A percentile compares a stretch with the other conserved stretches of the same genome.
phyloP scores from a whole-genome alignment of 2,113 vertebrate genomes.

The Atherinomorus stipes region DNA sequence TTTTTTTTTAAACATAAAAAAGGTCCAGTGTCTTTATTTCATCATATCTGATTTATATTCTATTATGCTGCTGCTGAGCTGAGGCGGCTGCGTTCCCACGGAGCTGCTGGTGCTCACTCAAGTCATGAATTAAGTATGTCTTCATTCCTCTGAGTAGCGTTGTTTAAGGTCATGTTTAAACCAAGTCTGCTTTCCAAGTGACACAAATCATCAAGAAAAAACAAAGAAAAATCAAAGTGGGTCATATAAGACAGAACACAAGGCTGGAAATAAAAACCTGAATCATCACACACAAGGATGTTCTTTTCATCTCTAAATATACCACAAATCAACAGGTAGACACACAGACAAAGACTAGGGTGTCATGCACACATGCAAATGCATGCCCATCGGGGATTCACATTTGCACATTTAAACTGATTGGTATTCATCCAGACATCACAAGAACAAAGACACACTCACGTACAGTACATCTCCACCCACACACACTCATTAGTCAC shows the following conservation, averaged over 20 bases:
- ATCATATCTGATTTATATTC: constrained; percentile 14
- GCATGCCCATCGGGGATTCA: constrained; percentile 46
- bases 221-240: constrained; percentile 34
- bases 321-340: constrained; percentile 15
- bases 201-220: constrained; percentile 17
- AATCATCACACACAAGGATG: constrained; percentile 14
- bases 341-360: constrained; percentile 3
- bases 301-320: constrained; percentile 7
- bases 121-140: constrained; percentile 55
- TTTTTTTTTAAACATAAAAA: no score
- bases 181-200: neutral
- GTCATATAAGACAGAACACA: constrained; percentile 46
- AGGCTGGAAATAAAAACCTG: constrained; percentile 20
- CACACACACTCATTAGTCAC: constrained; percentile 36
- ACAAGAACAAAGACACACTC: constrained; percentile 14
- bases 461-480: constrained; percentile 1
- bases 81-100: constrained; percentile 3
- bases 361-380: constrained; percentile 67
- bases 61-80: constrained; percentile 1
- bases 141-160: constrained; percentile 35
- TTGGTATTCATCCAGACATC: constrained; percentile 19
- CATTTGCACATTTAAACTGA: constrained; percentile 10
- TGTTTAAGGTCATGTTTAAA: constrained; percentile 58
- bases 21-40: neutral
- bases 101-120: constrained; percentile 28